Percentiles rank a stretch among this genome's conserved stretches.
Evolutionary conservation across 2,113 vertebrate genomes (phyloP).

Genomic region (Tamias sibiricus): DNA sequence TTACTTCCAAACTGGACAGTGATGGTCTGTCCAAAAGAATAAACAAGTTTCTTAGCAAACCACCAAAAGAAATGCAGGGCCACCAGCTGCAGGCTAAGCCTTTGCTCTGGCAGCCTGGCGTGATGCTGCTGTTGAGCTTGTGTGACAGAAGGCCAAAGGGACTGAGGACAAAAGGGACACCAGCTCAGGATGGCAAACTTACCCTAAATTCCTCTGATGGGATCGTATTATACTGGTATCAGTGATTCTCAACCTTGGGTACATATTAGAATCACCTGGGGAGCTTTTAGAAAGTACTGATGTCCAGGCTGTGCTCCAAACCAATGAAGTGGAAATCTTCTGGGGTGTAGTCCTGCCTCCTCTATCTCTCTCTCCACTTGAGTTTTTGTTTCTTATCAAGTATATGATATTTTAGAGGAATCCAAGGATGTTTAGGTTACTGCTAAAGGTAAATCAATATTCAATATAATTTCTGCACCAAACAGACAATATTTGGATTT

Average conservation of each 20-base stretch:
- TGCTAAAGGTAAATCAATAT: background rate
- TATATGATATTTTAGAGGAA: constrained; percentile 2
- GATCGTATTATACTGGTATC: background rate
- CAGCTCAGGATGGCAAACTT: background rate
- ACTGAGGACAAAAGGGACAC: background rate
- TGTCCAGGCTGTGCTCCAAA: background rate
- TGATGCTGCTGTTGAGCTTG: background rate
- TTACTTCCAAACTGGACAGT: constrained; percentile 9
- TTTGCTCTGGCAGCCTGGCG: background rate
- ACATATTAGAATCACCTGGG: background rate
- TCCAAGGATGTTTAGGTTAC: background rate
- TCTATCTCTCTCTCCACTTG: background rate
- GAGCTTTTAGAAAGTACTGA: background rate
- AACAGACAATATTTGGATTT: background rate
- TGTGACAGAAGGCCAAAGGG: background rate
- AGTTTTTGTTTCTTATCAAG: background rate
- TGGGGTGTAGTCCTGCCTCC: background rate
- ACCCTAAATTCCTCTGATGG: background rate
- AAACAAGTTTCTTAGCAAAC: background rate
- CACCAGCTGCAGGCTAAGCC: background rate
- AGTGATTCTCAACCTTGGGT: background rate
- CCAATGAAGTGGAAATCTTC: background rate
- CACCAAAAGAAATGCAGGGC: background rate
- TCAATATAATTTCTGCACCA: background rate
- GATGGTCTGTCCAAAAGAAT: background rate